Base-by-base conservation (phyloP, 37 sponge, comb jelly and placozoan genomes). In the Cladorhizidae sp. region DNA sequence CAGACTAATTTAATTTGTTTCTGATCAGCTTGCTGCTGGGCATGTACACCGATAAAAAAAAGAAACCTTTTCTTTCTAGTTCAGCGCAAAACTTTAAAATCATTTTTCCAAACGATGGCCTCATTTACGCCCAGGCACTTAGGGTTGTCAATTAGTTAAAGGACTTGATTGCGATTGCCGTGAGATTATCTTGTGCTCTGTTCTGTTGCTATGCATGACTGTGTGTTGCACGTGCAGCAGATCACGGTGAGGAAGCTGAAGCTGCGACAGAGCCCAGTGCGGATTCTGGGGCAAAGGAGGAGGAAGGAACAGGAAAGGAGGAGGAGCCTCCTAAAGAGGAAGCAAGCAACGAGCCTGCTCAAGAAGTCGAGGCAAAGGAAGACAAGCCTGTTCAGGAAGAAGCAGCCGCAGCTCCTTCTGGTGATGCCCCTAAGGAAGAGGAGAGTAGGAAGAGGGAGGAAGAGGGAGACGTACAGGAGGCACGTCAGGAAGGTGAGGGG, bases 381-480 rank as follows among this genome's bases (percentile, higher is more conserved):
- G 77, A 62, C n/a, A 29, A 55, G 55, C 74, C 74, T 11, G 38
- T 3, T 21, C 31, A 74, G 8, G 77, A 59, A 57, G 57, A 35
- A 74, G 38, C 59, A 61, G 37, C 57, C 2, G 62, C 50, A 17
- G 75, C 54, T 7, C 18, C 58, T 35, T 11, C 57, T 25, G 59
- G 22, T 1, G 77, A 76, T 2, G 77, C 5, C 14, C 37, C 57
- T 22, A 55, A 36, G 28, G 56, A 8, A 28, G 57, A 68, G 50
- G 67, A 79, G 20, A 33, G 69, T 11, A 29, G 40, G 52, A 40
- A 79, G 7, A 26, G 28, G 25, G 73, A 77, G 57, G 43, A 77
- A 45, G 40, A 62, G 42, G 88, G 74, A 32, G 75, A 26, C 2
- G 73, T 71, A 26, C 39, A 52, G n/a, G 67, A 29, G 21, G 49